Percentiles rank a stretch among this genome's conserved stretches.
These are phyloP conservation scores for Macaca nemestrina DNA, from an alignment of 2,113 vertebrate species.

Conservation along the genomic window DNA sequence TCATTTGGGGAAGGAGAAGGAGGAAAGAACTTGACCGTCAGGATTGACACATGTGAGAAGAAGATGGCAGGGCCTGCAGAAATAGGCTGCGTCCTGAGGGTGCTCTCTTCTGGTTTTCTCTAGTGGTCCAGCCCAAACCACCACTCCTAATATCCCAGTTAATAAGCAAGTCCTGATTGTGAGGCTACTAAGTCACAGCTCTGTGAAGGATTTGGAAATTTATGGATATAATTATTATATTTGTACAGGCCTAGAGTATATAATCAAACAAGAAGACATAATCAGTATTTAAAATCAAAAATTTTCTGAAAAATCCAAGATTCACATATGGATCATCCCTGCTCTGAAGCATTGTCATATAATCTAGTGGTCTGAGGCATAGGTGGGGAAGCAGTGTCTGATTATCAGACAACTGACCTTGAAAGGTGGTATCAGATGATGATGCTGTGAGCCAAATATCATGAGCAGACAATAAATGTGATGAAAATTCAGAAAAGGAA, in stretches of 20 bases:
- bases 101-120: neutral
- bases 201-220: neutral
- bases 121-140: neutral
- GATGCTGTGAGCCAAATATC: neutral
- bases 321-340: neutral
- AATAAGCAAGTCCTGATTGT: neutral
- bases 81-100: neutral
- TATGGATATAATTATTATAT: neutral
- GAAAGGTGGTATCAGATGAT: neutral
- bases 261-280: neutral
- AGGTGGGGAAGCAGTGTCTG: neutral
- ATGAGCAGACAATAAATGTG: neutral
- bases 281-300: constrained; percentile 42
- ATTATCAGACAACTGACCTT: neutral
- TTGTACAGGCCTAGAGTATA: neutral
- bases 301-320: constrained; percentile 3
- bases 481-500: neutral
- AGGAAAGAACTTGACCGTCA: neutral
- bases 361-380: neutral
- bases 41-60: neutral
- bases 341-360: neutral
- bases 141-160: neutral
- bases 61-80: neutral
- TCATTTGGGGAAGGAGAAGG: neutral
- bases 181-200: neutral